Evolutionary conservation across 2,888 invertebrate species (phyloP).

Genomic region (Acleris literana): DNA sequence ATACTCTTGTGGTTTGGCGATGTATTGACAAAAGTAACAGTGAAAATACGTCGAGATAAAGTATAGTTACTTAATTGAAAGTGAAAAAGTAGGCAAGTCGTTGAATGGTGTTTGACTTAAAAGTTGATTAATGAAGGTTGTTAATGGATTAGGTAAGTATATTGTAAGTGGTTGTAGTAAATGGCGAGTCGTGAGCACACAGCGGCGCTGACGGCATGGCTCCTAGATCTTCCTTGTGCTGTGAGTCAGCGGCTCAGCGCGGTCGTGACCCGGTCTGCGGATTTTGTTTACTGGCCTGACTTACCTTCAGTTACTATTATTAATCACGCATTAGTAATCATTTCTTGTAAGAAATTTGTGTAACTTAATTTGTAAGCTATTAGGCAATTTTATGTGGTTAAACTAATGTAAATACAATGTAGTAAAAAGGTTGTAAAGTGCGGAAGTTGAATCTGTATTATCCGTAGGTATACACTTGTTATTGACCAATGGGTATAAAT

Average conservation of each 20-base stretch:
- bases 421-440: background rate
- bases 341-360: slow-evolving; percentile 49
- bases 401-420: slow-evolving; percentile 15
- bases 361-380: slow-evolving; percentile 36
- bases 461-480: too few species aligned
- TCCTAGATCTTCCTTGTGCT: slow-evolving; percentile 74
- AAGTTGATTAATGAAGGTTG: slow-evolving; percentile 42
- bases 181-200: slow-evolving; percentile 55
- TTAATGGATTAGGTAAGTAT: slow-evolving; percentile 41
- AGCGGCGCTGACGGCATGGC: slow-evolving; percentile 70
- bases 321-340: slow-evolving; percentile 51
- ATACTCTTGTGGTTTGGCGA: background rate
- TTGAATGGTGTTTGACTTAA: slow-evolving; percentile 42
- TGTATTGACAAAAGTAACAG: slow-evolving; percentile 49
- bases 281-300: slow-evolving; percentile 67
- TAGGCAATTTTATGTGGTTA: slow-evolving; percentile 41
- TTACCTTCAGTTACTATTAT: slow-evolving; percentile 62
- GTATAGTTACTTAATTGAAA: slow-evolving; percentile 52
- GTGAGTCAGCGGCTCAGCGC: slow-evolving; percentile 64
- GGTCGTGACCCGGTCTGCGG: slow-evolving; percentile 74
- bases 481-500: too few species aligned
- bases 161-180: slow-evolving; percentile 44
- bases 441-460: too few species aligned
- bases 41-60: slow-evolving; percentile 47
- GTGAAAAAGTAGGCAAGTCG: slow-evolving; percentile 50